A percentile compares a stretch with the other conserved stretches of the same genome.
Evolutionary conservation across 2,888 invertebrate species (phyloP).

Genomic region (Eupeodes luniger): DNA sequence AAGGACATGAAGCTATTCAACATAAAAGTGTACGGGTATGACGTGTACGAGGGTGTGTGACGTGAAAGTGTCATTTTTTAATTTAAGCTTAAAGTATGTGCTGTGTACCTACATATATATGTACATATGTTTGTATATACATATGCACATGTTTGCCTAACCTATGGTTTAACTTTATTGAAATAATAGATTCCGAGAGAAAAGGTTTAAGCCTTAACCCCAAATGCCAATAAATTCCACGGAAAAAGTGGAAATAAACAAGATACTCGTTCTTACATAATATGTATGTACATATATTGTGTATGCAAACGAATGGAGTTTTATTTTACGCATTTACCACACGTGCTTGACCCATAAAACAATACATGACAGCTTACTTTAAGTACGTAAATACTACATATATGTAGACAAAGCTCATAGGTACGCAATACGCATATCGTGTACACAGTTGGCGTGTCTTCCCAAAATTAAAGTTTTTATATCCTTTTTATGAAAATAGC

Average conservation of each 20-base stretch:
- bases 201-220: constrained; percentile 7
- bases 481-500: constrained; percentile 43
- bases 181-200: constrained; percentile 45
- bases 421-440: not conserved
- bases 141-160: too few species aligned
- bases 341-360: constrained; percentile 76
- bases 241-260: constrained; percentile 1
- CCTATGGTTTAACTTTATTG: constrained; percentile 41
- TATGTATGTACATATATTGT: constrained; percentile 1
- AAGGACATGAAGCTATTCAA: not conserved
- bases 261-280: not conserved
- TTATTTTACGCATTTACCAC: constrained; percentile 64
- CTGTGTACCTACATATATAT: not conserved
- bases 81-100: constrained; percentile 48
- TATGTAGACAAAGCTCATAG: too few species aligned
- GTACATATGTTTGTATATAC: too few species aligned
- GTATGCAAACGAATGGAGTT: constrained; percentile 46
- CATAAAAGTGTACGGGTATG: not conserved
- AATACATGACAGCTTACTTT: constrained; percentile 65
- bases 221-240: constrained; percentile 53
- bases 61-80: constrained; percentile 57
- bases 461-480: constrained; percentile 70
- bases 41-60: not conserved
- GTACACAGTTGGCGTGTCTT: constrained; percentile 67
- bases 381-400: not conserved